A percentile compares a stretch with the other conserved stretches of the same genome.
Conservation (phyloP, 2,797 vertebrate genomes). For the Gambelia wislizenii region DNA sequence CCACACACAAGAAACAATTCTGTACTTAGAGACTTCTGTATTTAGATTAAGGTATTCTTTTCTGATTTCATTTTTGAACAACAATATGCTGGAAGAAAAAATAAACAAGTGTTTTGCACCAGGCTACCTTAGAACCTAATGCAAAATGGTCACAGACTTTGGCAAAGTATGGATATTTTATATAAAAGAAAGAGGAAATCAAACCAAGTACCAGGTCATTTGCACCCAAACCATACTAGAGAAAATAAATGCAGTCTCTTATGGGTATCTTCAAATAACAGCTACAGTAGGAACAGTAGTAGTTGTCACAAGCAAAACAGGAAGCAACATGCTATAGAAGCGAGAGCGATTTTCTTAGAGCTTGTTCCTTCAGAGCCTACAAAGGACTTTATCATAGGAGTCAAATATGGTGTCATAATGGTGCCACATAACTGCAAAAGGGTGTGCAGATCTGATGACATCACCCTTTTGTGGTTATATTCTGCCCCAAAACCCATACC, state of each 20-base stretch:
- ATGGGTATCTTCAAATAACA: background rate
- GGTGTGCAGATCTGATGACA: no score
- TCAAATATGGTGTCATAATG: no score
- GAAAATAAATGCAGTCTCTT: background rate
- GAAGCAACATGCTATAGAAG: background rate
- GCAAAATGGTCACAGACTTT: constrained; percentile 5
- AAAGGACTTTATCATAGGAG: no score
- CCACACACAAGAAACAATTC: constrained; percentile 11
- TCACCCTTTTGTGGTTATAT: no score
- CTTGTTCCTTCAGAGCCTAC: background rate
- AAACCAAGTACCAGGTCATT: background rate
- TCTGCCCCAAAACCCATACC: no score
- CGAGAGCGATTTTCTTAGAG: background rate
- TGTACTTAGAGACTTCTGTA: background rate
- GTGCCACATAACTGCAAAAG: no score
- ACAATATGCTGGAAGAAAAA: background rate
- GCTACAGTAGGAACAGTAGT: background rate
- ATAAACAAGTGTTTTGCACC: background rate
- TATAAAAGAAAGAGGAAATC: background rate
- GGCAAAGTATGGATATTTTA: background rate
- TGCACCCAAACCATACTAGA: background rate
- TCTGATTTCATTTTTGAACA: background rate
- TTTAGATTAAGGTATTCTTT: constrained; percentile 31
- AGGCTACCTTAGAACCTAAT: background rate
- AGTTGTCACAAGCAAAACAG: background rate